Percentiles rank a stretch among this genome's conserved stretches.
phyloP scores from a whole-genome alignment of 2,113 vertebrate genomes.

The Pseudorectes ferrugineus region DNA sequence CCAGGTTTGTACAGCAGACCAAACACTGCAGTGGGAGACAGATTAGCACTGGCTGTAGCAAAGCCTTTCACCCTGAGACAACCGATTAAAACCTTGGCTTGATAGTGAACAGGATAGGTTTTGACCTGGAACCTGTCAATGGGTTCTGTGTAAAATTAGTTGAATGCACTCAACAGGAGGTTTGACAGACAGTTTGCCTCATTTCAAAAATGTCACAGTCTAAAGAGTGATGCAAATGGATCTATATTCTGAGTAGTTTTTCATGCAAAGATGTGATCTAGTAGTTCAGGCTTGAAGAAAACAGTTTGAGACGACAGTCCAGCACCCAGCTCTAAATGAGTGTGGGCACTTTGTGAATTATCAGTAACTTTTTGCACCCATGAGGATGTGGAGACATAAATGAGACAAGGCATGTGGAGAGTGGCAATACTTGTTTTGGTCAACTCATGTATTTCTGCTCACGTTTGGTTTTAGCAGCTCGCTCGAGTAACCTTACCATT shows the following conservation, averaged over 20 bases:
- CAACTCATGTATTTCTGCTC: neutral
- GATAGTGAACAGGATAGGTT: neutral
- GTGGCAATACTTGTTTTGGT: neutral
- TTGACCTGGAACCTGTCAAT: neutral
- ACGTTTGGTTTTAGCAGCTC: neutral
- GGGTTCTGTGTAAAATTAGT: neutral
- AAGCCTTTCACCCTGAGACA: neutral
- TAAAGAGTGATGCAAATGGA: neutral
- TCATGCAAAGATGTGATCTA: fast-evolving
- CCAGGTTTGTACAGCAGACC: neutral
- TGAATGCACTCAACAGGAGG: neutral
- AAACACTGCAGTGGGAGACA: neutral
- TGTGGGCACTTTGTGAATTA: neutral
- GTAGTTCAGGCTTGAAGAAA: neutral
- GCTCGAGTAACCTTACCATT: neutral
- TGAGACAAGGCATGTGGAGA: neutral
- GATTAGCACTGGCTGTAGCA: neutral
- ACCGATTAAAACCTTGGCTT: neutral
- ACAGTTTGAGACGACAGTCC: neutral
- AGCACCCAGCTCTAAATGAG: neutral
- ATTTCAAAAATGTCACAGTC: neutral
- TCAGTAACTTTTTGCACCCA: neutral
- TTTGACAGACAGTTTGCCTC: neutral
- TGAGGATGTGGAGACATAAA: neutral
- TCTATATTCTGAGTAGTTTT: neutral